Conservation (phyloP, 2,888 invertebrate genomes). For the Acleris cristana region DNA sequence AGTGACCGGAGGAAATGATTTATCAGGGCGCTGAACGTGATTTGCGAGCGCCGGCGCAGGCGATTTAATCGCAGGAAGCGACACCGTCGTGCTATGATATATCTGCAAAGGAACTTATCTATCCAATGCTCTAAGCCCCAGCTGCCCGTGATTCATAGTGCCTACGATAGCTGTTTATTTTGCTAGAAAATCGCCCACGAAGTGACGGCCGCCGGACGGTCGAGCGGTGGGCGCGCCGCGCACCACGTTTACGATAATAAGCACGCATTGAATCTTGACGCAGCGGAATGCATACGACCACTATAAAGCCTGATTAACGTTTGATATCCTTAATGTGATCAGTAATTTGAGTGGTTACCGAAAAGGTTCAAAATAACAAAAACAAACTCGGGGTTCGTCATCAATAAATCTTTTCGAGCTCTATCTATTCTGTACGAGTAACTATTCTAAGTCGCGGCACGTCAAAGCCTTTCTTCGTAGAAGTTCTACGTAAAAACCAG, state of each 20-base stretch:
- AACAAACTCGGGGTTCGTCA: slow-evolving; percentile 44
- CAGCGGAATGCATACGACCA: neutral
- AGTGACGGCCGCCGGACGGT: slow-evolving; percentile 35
- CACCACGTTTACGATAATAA: slow-evolving; percentile 1
- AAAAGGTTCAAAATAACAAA: slow-evolving; percentile 30
- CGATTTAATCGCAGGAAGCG: slow-evolving; percentile 80
- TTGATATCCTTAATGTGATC: slow-evolving; percentile 18
- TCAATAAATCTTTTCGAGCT: slow-evolving; percentile 64
- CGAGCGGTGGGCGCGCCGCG: slow-evolving; percentile 13
- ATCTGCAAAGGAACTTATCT: slow-evolving; percentile 78
- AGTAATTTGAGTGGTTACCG: slow-evolving; percentile 15
- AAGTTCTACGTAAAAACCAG: slow-evolving; percentile 74
- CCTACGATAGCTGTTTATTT: slow-evolving; percentile 61
- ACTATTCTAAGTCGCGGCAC: slow-evolving; percentile 68
- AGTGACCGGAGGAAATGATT: slow-evolving; percentile 71
- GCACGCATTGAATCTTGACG: neutral
- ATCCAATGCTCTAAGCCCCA: slow-evolving; percentile 57
- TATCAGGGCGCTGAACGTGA: slow-evolving; percentile 71
- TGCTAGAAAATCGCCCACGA: slow-evolving; percentile 48
- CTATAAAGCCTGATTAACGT: neutral
- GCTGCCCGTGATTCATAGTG: slow-evolving; percentile 71
- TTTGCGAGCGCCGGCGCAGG: slow-evolving; percentile 64
- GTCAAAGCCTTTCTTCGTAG: slow-evolving; percentile 79
- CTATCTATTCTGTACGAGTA: slow-evolving; percentile 51
- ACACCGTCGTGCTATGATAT: slow-evolving; percentile 57